Conservation (phyloP, 2,888 invertebrate species). For the Suillia variegata region DNA sequence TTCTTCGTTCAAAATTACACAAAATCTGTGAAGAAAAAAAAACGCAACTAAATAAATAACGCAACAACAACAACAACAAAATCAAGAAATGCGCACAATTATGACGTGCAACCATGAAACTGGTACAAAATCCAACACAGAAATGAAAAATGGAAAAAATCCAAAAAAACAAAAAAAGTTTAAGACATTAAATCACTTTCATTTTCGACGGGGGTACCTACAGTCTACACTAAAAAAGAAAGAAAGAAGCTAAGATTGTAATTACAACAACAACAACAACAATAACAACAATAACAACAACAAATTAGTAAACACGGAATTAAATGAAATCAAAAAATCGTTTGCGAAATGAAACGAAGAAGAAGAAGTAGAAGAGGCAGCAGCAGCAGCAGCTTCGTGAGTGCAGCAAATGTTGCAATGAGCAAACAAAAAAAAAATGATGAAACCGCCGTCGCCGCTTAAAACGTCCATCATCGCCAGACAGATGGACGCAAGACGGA, state of each 20-base stretch:
- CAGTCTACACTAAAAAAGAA: not conserved
- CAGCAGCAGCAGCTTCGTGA: slow-evolving; percentile 7
- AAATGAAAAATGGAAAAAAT: slow-evolving; percentile 26
- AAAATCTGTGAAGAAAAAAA: slow-evolving; percentile 12
- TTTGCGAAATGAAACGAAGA: not conserved
- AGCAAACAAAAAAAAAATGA: slow-evolving; percentile 13
- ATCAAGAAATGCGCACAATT: slow-evolving; percentile 26
- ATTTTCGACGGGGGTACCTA: too few relatives aligned
- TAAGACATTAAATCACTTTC: slow-evolving; percentile 34
- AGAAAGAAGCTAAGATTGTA: slow-evolving; percentile 11
- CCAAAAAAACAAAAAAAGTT: too few relatives aligned
- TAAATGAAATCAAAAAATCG: not conserved
- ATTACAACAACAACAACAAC: slow-evolving; percentile 18
- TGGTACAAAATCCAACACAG: slow-evolving; percentile 38
- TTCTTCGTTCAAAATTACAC: slow-evolving; percentile 12
- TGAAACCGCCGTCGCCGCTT: slow-evolving; percentile 9
- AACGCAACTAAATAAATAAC: slow-evolving; percentile 26
- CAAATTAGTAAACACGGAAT: slow-evolving; percentile 21
- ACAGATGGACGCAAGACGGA: not conserved
- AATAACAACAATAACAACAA: slow-evolving; percentile 3
- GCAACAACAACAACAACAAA: slow-evolving; percentile 19
- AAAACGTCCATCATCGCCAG: slow-evolving; percentile 11
- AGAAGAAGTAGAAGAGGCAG: slow-evolving; percentile 8
- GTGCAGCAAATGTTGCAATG: slow-evolving; percentile 7
- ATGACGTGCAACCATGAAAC: slow-evolving; percentile 43